phyloP scores from a whole-genome alignment of 2,888 invertebrate genomes.

The Eupithecia pulchellata region DNA sequence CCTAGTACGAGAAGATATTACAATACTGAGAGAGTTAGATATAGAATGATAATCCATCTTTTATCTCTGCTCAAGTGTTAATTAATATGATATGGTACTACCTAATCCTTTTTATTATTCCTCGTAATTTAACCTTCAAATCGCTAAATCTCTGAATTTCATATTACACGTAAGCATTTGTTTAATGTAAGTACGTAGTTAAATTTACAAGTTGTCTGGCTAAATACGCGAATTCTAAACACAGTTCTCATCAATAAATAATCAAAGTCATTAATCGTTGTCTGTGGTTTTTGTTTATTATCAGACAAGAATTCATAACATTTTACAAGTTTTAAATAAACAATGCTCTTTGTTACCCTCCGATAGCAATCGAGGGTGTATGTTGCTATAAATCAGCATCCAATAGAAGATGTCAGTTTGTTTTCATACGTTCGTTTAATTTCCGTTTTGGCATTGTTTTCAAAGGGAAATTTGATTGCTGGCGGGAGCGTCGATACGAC shows the following conservation, averaged over 20 bases:
- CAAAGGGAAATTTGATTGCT: conserved; percentile 76
- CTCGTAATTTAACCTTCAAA: background rate
- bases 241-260: background rate
- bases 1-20: background rate
- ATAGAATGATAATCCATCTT: background rate
- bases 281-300: background rate
- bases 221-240: background rate
- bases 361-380: background rate
- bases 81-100: background rate
- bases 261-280: background rate
- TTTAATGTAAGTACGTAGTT: background rate
- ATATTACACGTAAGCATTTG: background rate
- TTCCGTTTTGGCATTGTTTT: conserved; percentile 81
- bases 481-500: conserved; percentile 71
- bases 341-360: background rate
- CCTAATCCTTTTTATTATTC: background rate
- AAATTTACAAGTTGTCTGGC: background rate
- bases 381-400: conserved; percentile 59
- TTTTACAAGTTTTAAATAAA: conserved; percentile 1
- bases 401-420: conserved; percentile 65
- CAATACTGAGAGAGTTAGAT: background rate
- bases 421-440: conserved; percentile 78
- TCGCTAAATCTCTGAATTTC: background rate
- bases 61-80: background rate
- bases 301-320: background rate